Percentiles rank a stretch among this genome's conserved stretches.
phyloP scores from a whole-genome alignment of 2,888 invertebrate species.

The Gortyna flavago region DNA sequence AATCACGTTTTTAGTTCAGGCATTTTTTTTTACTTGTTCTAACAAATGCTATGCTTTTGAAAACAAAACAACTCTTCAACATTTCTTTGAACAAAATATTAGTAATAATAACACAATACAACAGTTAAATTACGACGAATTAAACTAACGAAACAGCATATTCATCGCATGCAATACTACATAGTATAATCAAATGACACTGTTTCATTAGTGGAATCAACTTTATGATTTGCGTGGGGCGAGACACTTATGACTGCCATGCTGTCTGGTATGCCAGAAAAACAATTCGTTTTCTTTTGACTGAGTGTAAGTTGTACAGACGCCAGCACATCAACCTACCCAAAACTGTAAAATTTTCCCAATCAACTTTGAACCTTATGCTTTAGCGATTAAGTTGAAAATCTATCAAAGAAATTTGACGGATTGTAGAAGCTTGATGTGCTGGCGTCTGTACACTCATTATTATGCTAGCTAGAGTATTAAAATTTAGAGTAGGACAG shows the following conservation, averaged over 20 bases:
- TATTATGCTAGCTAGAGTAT: not conserved
- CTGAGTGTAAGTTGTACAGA: not conserved
- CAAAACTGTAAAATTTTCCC: too few relatives aligned
- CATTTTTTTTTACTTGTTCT: not conserved
- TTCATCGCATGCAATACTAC: slow-evolving; percentile 22
- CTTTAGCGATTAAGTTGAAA: too few relatives aligned
- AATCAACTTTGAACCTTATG: too few relatives aligned
- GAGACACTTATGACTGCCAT: slow-evolving; percentile 44
- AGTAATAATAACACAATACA: not conserved
- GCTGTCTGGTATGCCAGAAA: slow-evolving; percentile 44
- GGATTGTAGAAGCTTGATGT: too few relatives aligned
- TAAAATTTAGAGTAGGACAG: not conserved
- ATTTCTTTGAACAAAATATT: not conserved
- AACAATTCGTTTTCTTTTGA: slow-evolving; percentile 42
- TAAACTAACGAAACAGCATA: slow-evolving; percentile 13
- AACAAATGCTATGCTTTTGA: too few relatives aligned
- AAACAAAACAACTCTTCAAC: not conserved
- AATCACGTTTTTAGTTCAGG: not conserved
- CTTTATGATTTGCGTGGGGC: slow-evolving; percentile 57
- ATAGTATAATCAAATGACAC: slow-evolving; percentile 21
- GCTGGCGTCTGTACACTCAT: too few relatives aligned
- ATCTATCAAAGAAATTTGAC: too few relatives aligned
- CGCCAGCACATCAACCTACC: too few relatives aligned
- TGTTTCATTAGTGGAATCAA: slow-evolving; percentile 43
- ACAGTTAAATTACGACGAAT: not conserved